A percentile compares a stretch with the other conserved stretches of the same genome.
These are phyloP conservation scores for Tinamus guttatus DNA, from an alignment of 2,113 vertebrate species.

Conservation along the genomic window DNA sequence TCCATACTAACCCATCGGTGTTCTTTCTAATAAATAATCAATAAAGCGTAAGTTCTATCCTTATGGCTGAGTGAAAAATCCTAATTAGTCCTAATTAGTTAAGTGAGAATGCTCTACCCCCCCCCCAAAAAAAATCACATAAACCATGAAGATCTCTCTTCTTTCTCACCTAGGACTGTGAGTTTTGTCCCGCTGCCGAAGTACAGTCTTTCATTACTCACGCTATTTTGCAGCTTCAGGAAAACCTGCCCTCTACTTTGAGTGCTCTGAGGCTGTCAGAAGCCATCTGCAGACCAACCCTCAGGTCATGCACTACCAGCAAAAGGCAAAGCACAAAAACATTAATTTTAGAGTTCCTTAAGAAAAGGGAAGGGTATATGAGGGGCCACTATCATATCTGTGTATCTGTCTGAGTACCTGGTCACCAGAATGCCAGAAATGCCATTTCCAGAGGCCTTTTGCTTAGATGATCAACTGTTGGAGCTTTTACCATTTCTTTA, in stretches of 20 bases:
- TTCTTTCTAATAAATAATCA: background rate
- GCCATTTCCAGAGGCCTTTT: background rate
- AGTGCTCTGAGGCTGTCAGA: background rate
- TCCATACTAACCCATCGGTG: background rate
- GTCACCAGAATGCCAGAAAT: background rate
- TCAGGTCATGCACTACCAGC: background rate
- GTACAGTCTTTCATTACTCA: conserved; percentile 69
- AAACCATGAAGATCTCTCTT: background rate
- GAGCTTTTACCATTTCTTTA: background rate
- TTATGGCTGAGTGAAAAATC: background rate
- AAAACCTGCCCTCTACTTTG: conserved; percentile 60
- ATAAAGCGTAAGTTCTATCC: background rate
- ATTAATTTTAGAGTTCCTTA: background rate
- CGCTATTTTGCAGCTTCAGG: conserved; percentile 66
- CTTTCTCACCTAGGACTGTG: conserved; percentile 67
- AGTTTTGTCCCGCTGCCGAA: conserved; percentile 79
- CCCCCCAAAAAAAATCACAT: background rate
- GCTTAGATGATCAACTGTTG: background rate
- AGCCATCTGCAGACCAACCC: background rate
- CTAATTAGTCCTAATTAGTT: background rate
- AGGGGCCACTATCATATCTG: background rate
- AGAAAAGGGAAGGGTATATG: background rate
- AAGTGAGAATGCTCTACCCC: background rate
- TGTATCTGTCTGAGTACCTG: background rate
- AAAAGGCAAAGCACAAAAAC: background rate